Evolutionary conservation across 2,797 vertebrate species (phyloP), one percentile per base, ranked within the genome.

Genomic region (Sternarchorhynchus goeldii): DNA sequence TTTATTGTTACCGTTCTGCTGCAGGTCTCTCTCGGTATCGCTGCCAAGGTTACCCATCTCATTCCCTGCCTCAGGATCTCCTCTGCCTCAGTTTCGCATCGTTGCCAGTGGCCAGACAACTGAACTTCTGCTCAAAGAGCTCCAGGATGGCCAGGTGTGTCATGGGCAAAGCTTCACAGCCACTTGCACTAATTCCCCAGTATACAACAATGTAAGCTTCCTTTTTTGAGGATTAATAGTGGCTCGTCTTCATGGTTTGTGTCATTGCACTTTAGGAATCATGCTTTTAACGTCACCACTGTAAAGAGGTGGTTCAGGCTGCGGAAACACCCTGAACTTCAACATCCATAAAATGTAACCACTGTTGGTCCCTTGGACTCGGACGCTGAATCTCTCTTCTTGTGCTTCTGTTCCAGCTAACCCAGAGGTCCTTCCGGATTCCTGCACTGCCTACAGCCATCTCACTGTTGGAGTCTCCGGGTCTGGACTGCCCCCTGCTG

Each of bases 21-120:
- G n/a, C 18, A 82, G 73, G 64, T 75, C 69, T 81, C 80, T 79
- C 60, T 21, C 6, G 1, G 94, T 95, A n/a, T 91, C 88, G 5
- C 79, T 95, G 25, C 73, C 91, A 63, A 91, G 92, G 2, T 81
- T 96, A 66, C 93, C 94, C 2, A 73, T 94, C 75, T 88, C 91
- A 20, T 68, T 89, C 0, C 87, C 91, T 0, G 82, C 2, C n/a
- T 36, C 86, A 0, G 91, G 87, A 0, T 77, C 77, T 0, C 89
- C 90, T 32, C 90, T 88, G 0, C 93, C 95, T 29, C 57, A 79
- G 10, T 90, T 84, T 1, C 78, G 71, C 2, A 66, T 88, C 6
- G 57, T 83, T 18, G 34, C 73, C 0, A 78, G 83, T 20, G 70
- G 73, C 0, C 41, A 57, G 2, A 73, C 80, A 0, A 65, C 85